phyloP scores from a whole-genome alignment of 2,888 invertebrate genomes.

The Synanthedon formicaeformis region DNA sequence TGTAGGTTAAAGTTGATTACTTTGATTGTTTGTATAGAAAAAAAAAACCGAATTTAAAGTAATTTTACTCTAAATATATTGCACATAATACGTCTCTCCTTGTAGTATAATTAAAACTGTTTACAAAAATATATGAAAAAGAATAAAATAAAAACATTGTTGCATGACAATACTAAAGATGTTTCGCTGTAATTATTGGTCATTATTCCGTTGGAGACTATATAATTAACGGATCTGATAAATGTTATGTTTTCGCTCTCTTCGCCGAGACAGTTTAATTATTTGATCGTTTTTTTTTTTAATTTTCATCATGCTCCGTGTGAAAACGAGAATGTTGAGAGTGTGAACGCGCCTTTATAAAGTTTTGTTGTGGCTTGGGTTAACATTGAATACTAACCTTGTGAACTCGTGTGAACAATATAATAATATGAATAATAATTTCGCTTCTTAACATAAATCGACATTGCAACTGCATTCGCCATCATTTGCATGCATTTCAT shows the following conservation, averaged over 20 bases:
- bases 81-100: too few relatives aligned
- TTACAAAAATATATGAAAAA: too few relatives aligned
- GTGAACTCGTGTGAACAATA: constrained; percentile 34
- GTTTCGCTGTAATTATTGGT: too few relatives aligned
- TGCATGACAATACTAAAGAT: too few relatives aligned
- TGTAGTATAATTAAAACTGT: too few relatives aligned
- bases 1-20: too few relatives aligned
- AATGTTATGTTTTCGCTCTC: neutral
- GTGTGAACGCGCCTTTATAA: constrained; percentile 11
- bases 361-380: constrained; percentile 70
- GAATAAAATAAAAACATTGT: too few relatives aligned
- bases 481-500: constrained; percentile 26
- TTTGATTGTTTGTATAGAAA: too few relatives aligned
- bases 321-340: too few relatives aligned
- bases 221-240: neutral
- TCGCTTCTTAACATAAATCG: constrained; percentile 37
- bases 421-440: constrained; percentile 16
- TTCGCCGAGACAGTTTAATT: neutral
- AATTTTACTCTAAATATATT: too few relatives aligned
- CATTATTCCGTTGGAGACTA: neutral
- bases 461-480: constrained; percentile 62
- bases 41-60: too few relatives aligned
- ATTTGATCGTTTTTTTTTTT: constrained; percentile 4
- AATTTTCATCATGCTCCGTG: too few relatives aligned
- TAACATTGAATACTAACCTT: constrained; percentile 20